These are phyloP conservation scores for Thereva nobilitata DNA, from an alignment of 2,888 invertebrate genomes.

Conservation along the genomic window DNA sequence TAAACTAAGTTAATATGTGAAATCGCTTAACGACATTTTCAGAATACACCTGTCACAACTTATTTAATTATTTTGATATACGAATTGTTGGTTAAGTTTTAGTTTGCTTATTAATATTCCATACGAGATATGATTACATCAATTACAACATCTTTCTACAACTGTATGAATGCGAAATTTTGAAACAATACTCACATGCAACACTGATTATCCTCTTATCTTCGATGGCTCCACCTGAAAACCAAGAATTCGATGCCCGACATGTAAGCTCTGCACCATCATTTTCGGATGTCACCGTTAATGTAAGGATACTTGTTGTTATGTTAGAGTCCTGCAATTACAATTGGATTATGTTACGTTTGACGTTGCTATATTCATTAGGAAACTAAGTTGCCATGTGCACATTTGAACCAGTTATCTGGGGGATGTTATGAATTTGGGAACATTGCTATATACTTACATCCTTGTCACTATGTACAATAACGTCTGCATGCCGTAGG, in stretches of 20 bases:
- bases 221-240: conserved; percentile 79
- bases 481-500: conserved; percentile 66
- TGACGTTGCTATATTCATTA: background rate
- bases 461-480: conserved; percentile 61
- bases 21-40: too few relatives aligned
- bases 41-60: too few relatives aligned
- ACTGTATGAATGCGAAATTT: background rate
- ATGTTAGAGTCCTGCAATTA: conserved; percentile 60
- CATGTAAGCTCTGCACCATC: conserved; percentile 82
- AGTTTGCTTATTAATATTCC: too few relatives aligned
- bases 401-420: too few relatives aligned
- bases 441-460: conserved; percentile 44
- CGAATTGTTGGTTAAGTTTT: too few relatives aligned
- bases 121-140: too few relatives aligned
- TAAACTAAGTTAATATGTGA: too few relatives aligned
- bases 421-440: too few relatives aligned
- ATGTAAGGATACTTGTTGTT: conserved; percentile 74
- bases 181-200: conserved; percentile 70
- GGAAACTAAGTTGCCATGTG: background rate
- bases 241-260: conserved; percentile 84
- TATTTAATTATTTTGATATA: too few relatives aligned
- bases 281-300: conserved; percentile 76
- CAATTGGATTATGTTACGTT: background rate
- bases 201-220: conserved; percentile 77
- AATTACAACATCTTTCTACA: too few relatives aligned